Evolutionary conservation across 2,113 vertebrate species (phyloP), one percentile per base, ranked within the genome.

Genomic region (Blennius ocellaris): DNA sequence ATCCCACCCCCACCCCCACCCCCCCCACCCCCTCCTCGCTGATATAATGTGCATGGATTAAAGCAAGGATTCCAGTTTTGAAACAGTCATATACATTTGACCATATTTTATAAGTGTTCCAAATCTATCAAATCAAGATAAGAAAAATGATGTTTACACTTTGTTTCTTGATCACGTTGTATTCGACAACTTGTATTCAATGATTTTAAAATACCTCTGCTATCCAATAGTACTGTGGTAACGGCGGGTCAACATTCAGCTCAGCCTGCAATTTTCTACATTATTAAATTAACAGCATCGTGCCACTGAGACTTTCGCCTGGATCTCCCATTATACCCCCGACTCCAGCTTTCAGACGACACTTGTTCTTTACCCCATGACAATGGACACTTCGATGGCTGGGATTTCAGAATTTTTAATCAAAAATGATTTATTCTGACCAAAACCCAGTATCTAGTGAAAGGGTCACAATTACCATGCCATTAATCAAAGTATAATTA

Each of bases 401-500:
- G 41, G 72, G 48, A 78, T 83, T 86, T 81, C 60, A 83, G 77
- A 76, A 71, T 78, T 88, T 84, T 92, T 83, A 62, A 44, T 84
- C 69, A 83, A 63, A 30, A 74, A 79, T 94, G 86, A 95, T 94
- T 93, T 87, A 92, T 92, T 92, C 85, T 77, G 86, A 87, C 83
- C 81, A 61, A 79, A 68, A 84, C 92, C 90, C 92, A 94, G 80
- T 85, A 92, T 87, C 89, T 83, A 86, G 86, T 83, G 11, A 49
- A 94, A 89, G 81, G 43, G 41, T 92, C 56, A 62, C 85, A 94
- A 94, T 95, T 95, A 93, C 77, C 89, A 90, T 90, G 92, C 89
- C 89, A 94, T 96, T 95, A 95, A 95, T 95, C 93, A 94, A 71
- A 90, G 90, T 90, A 94, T 95, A 94, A 95, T 95, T 95, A 93